phyloP scores from a whole-genome alignment of 2,888 invertebrate species.

The Amphipoea lucens region DNA sequence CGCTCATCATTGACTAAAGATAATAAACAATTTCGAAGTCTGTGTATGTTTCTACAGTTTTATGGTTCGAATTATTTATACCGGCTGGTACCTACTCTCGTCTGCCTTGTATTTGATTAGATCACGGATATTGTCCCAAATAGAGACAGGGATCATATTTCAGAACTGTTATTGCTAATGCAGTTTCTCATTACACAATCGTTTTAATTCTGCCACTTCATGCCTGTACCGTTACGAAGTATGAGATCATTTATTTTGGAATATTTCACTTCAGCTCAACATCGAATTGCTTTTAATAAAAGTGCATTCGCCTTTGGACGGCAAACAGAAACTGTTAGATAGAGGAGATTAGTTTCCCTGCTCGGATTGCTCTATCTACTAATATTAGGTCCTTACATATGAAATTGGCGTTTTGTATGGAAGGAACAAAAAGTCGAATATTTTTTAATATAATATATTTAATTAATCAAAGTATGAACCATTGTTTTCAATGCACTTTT shows the following conservation, averaged over 20 bases:
- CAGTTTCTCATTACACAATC: slow-evolving; percentile 64
- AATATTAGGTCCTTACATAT: too few species aligned
- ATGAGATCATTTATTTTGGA: slow-evolving; percentile 54
- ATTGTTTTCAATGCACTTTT: too few species aligned
- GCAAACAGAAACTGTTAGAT: slow-evolving; percentile 45
- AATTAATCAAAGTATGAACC: too few species aligned
- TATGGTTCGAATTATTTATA: slow-evolving; percentile 50
- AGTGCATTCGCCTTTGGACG: slow-evolving; percentile 29
- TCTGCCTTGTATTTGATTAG: slow-evolving; percentile 46
- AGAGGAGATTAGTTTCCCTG: slow-evolving; percentile 47
- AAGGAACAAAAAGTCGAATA: too few species aligned
- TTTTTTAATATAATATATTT: too few species aligned
- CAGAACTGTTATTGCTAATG: slow-evolving; percentile 57
- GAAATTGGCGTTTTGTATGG: too few species aligned
- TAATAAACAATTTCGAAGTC: slow-evolving; percentile 62
- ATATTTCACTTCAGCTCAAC: slow-evolving; percentile 35
- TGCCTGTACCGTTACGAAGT: slow-evolving; percentile 23
- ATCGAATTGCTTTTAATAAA: slow-evolving; percentile 58
- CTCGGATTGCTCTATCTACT: slow-evolving; percentile 31
- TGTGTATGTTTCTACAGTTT: slow-evolving; percentile 60
- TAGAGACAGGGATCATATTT: slow-evolving; percentile 52
- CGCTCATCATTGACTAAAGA: slow-evolving; percentile 56
- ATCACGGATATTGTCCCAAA: slow-evolving; percentile 56
- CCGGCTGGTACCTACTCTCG: slow-evolving; percentile 21
- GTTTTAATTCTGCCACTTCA: slow-evolving; percentile 45